phyloP scores from a whole-genome alignment of 2,797 vertebrate genomes.

The Menidia menidia region DNA sequence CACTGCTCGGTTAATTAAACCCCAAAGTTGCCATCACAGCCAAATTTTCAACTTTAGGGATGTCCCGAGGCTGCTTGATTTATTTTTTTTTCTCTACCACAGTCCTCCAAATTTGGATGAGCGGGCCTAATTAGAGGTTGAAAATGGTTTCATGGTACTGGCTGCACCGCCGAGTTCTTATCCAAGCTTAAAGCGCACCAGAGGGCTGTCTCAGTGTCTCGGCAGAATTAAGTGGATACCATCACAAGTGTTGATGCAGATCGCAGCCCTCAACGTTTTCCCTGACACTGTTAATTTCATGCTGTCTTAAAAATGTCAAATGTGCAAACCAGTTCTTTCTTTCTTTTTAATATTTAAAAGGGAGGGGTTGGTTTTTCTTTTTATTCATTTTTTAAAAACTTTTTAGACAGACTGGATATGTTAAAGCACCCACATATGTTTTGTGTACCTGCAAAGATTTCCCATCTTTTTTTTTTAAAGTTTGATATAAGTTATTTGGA shows the following conservation, averaged over 20 bases:
- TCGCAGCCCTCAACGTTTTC: constrained; percentile 38
- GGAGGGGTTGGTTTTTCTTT: not conserved
- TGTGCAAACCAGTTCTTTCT: not conserved
- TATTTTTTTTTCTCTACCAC: constrained; percentile 47
- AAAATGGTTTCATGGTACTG: constrained; percentile 65
- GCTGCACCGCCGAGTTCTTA: constrained; percentile 53
- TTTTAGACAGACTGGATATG: no score
- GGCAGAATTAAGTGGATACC: constrained; percentile 55
- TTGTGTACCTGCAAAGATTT: not conserved
- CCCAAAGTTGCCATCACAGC: constrained; percentile 68
- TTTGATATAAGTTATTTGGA: constrained; percentile 18
- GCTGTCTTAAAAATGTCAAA: constrained; percentile 8
- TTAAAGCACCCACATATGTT: not conserved
- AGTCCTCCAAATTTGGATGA: constrained; percentile 69
- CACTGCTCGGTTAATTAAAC: constrained; percentile 68
- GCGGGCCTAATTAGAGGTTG: constrained; percentile 73
- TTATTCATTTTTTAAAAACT: no score
- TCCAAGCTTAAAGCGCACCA: constrained; percentile 58
- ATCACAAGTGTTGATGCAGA: constrained; percentile 52
- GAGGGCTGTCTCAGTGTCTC: constrained; percentile 58
- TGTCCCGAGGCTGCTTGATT: constrained; percentile 64
- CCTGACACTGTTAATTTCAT: constrained; percentile 49
- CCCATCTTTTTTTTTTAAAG: not conserved
- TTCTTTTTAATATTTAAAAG: not conserved
- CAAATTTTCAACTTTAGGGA: constrained; percentile 63